Conservation (phyloP, 2,888 invertebrate genomes). For the Machimus rusticus region DNA sequence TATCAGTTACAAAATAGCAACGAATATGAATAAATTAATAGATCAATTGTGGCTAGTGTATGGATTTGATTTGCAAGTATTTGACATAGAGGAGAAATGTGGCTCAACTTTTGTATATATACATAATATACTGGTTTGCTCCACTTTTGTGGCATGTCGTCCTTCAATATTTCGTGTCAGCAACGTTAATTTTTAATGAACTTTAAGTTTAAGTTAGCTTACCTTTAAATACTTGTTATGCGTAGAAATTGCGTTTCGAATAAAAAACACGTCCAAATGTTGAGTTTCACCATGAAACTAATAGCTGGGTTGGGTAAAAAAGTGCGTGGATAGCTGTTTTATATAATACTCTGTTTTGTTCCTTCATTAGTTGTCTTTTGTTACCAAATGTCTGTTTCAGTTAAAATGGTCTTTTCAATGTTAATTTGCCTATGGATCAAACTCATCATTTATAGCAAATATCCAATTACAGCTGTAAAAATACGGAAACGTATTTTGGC, state of each 20-base stretch:
- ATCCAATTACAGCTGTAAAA: neutral
- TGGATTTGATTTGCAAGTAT: neutral
- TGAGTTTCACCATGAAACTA: neutral
- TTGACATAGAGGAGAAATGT: neutral
- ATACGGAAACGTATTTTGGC: neutral
- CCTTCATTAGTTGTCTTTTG: neutral
- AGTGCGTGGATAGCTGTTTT: neutral
- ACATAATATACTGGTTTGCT: neutral
- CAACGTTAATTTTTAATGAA: neutral
- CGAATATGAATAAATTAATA: neutral
- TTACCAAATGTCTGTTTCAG: neutral
- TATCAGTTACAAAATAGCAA: neutral
- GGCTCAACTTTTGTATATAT: neutral
- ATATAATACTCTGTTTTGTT: neutral
- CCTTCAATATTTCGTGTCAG: neutral
- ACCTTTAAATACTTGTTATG: neutral
- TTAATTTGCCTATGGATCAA: neutral
- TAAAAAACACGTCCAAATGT: neutral
- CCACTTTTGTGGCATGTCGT: neutral
- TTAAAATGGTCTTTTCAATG: neutral
- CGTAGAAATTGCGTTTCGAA: neutral
- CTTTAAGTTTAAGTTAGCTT: neutral
- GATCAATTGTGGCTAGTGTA: neutral
- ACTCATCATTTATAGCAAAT: neutral
- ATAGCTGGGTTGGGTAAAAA: neutral